A percentile compares a stretch with the other conserved stretches of the same genome.
Conservation (phyloP, 2,113 vertebrate species). For the Melanostigma gelatinosum region DNA sequence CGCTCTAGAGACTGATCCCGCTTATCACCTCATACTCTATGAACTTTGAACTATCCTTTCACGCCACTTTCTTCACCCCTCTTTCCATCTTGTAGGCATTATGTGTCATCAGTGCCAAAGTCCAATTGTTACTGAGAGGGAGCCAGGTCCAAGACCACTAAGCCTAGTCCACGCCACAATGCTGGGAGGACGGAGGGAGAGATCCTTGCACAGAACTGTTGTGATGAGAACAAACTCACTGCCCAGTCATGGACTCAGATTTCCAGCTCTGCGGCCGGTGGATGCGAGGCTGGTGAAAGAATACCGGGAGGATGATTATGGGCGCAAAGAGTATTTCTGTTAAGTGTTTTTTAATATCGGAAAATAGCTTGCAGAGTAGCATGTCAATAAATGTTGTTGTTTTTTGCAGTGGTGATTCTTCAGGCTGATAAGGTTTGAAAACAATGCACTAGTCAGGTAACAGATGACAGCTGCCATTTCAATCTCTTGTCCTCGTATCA, state of each 20-base stretch:
- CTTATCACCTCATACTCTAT: constrained; percentile 45
- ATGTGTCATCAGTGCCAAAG: constrained; percentile 71
- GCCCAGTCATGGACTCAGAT: constrained; percentile 62
- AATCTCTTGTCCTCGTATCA: constrained; percentile 16
- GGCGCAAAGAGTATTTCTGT: constrained; percentile 67
- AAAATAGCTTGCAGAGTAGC: constrained; percentile 17
- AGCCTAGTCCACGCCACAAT: constrained; percentile 64
- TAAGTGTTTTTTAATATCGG: constrained; percentile 40
- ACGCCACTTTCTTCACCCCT: constrained; percentile 61
- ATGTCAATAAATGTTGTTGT: constrained; percentile 10
- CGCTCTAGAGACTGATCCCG: background rate
- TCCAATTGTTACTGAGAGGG: constrained; percentile 66
- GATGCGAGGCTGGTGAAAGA: constrained; percentile 39
- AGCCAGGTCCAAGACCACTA: constrained; percentile 62
- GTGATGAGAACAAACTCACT: constrained; percentile 66
- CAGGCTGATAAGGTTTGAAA: background rate
- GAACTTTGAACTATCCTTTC: constrained; percentile 50
- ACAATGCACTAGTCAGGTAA: constrained; percentile 19
- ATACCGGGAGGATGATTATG: constrained; percentile 48
- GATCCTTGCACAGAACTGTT: constrained; percentile 57
- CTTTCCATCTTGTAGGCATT: constrained; percentile 73
- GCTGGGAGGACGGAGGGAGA: constrained; percentile 59
- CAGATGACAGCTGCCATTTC: constrained; percentile 19
- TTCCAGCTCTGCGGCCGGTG: constrained; percentile 51
- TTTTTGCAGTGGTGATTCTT: constrained; percentile 55